These are phyloP conservation scores for Lerema accius DNA, from an alignment of 1,140 invertebrate species.

Conservation along the genomic window DNA sequence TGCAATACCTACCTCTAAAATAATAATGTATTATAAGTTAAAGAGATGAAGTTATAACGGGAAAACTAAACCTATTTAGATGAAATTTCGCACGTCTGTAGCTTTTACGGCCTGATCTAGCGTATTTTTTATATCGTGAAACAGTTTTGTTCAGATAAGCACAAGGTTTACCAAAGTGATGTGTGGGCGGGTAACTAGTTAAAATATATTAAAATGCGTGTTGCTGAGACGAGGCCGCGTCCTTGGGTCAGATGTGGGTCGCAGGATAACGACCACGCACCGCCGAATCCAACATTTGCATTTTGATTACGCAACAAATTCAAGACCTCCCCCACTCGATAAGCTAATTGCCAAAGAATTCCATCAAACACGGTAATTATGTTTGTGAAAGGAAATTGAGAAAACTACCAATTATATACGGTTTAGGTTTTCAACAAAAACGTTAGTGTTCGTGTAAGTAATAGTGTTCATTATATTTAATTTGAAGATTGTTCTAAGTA, in stretches of 20 bases:
- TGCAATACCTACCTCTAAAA: no score
- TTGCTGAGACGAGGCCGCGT: conserved; percentile 51
- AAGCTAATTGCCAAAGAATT: conserved; percentile 69
- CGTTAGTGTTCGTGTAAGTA: conserved; percentile 8
- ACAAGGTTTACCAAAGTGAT: no score
- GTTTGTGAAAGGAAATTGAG: conserved; percentile 54
- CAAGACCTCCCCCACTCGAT: conserved; percentile 43
- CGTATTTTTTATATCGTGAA: no score
- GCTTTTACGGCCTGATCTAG: no score
- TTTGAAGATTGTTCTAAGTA: not conserved
- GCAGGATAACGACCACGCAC: conserved; percentile 76
- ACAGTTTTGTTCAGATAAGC: no score
- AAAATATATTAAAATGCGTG: not conserved
- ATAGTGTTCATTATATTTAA: not conserved
- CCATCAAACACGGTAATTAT: conserved; percentile 45
- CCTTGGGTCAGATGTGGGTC: conserved; percentile 77
- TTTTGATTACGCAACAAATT: conserved; percentile 70
- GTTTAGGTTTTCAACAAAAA: conserved; percentile 27
- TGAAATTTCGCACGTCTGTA: no score
- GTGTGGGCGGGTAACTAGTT: no score
- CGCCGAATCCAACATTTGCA: conserved; percentile 69
- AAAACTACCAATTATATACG: conserved; percentile 32
- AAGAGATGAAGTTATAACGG: no score
- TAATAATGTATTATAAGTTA: no score
- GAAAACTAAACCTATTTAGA: no score